Conservation (phyloP, 23 tunicate genomes). For the Trididemnum nubilum region DNA sequence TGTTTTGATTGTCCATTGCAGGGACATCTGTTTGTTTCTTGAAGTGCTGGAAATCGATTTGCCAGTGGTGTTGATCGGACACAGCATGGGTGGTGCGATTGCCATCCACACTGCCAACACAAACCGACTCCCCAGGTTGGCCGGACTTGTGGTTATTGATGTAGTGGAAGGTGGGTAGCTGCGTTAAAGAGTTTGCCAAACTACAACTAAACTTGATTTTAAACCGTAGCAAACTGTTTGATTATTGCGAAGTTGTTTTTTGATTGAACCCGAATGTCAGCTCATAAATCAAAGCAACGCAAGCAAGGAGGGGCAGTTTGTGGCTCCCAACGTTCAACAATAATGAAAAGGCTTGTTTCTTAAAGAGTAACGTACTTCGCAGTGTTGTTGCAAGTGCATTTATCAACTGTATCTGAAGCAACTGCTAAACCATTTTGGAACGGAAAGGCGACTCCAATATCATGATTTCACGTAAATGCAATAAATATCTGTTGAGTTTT, state of each 20-base stretch:
- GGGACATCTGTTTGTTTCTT: constrained; percentile 55
- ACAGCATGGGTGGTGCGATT: constrained; percentile 95
- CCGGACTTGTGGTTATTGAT: constrained; percentile 80
- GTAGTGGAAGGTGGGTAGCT: constrained; percentile 85
- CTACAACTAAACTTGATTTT: not conserved
- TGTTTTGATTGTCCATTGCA: constrained; percentile 25
- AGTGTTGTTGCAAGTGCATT: too few species aligned
- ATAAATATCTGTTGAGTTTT: too few species aligned
- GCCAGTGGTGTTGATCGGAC: constrained; percentile 79
- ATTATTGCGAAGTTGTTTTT: too few species aligned
- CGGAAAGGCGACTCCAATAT: too few species aligned
- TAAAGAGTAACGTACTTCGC: too few species aligned
- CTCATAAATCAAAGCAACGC: too few species aligned
- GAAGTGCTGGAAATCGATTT: constrained; percentile 18
- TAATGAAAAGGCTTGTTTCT: too few species aligned
- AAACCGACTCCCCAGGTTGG: constrained; percentile 43
- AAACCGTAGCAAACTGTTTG: not conserved
- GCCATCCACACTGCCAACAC: constrained; percentile 76
- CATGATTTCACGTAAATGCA: too few species aligned
- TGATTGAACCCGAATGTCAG: not conserved
- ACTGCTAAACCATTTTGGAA: too few species aligned
- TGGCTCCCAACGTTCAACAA: too few species aligned
- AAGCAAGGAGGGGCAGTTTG: too few species aligned
- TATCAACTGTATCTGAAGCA: too few species aligned
- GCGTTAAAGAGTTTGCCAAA: not conserved